Evolutionary conservation across 2,113 vertebrate genomes (phyloP), one percentile per base, ranked within the genome.

Genomic region (Morone chrysops): DNA sequence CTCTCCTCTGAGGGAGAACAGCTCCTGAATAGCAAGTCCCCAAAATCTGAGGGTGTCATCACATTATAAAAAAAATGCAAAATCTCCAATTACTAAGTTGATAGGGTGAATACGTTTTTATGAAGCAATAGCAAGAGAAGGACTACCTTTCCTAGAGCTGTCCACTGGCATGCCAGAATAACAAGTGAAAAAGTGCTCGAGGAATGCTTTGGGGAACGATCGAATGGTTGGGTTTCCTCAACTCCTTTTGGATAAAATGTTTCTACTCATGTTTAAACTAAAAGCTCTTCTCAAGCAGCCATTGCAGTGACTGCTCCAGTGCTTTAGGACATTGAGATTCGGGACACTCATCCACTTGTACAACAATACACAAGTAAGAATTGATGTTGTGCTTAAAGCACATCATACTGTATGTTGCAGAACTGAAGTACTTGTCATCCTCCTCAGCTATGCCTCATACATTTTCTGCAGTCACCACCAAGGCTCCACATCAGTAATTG

Each of bases 381-480:
- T 67, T 67, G 65, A 82, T 74, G 38, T 57, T 43, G 81, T 54
- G 25, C 69, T 69, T 77, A 61, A 68, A 82, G 73, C 41, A 65
- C 63, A 80, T 80, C 59, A 85, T 65, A 40, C 25, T 57, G n/a
- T 62, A 87, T 67, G 73, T 80, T 57, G 72, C 63, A 59, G 73
- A 48, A 80, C 70, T 67, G 63, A 78, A 82, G 54, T 59, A 69
- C 85, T 87, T 70, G 69, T 85, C 79, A 66, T 87, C 60, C 66
- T 71, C 66, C 68, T 78, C 73, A 87, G 77, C 84, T 70, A 11
- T 62, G 54, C 78, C 70, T 82, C 75, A 67, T 45, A 63, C 51
- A 73, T 83, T 89, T 90, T 87, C 76, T 86, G 74, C 81, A 81
- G 59, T 76, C 70, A 70, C 75, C 81, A 72, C 48, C 14, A 40